Conservation (phyloP, 2,888 invertebrate species). For the Spialia ferax region DNA sequence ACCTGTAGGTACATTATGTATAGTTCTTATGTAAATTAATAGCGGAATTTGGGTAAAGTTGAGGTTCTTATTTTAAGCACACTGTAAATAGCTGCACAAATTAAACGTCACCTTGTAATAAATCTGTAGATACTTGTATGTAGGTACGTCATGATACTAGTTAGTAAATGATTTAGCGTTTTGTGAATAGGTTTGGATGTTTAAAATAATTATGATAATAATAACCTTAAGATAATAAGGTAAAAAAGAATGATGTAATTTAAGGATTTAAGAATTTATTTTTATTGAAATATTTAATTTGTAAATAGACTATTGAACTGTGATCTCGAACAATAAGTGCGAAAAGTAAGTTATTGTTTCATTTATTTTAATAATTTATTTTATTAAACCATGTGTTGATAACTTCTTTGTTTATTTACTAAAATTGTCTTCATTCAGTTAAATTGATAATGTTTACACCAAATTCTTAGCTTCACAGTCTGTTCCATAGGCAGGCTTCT, state of each 20-base stretch:
- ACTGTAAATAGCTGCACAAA: conserved; percentile 41
- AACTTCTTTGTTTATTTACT: neutral
- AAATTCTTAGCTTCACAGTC: conserved; percentile 63
- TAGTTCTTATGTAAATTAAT: neutral
- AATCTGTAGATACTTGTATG: conserved; percentile 1
- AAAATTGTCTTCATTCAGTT: too few relatives aligned
- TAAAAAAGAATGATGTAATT: neutral
- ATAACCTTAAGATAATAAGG: neutral
- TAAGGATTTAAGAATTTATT: conserved; percentile 11
- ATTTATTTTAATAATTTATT: conserved; percentile 51
- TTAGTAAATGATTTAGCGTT: too few relatives aligned
- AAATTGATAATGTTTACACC: conserved; percentile 48
- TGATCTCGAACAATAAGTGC: conserved; percentile 84
- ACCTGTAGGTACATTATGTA: neutral
- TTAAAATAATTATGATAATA: neutral
- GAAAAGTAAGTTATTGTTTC: conserved; percentile 77
- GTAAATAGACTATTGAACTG: conserved; percentile 54
- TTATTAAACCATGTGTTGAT: conserved; percentile 52
- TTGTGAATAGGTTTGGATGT: neutral
- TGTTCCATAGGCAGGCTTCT: conserved; percentile 64
- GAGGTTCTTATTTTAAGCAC: conserved; percentile 25
- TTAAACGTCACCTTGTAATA: conserved; percentile 38
- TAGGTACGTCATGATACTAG: too few relatives aligned
- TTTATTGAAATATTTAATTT: neutral
- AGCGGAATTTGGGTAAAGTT: conserved; percentile 27